Evolutionary conservation across 2,888 invertebrate species (phyloP).

Genomic region (Tipula confusa): DNA sequence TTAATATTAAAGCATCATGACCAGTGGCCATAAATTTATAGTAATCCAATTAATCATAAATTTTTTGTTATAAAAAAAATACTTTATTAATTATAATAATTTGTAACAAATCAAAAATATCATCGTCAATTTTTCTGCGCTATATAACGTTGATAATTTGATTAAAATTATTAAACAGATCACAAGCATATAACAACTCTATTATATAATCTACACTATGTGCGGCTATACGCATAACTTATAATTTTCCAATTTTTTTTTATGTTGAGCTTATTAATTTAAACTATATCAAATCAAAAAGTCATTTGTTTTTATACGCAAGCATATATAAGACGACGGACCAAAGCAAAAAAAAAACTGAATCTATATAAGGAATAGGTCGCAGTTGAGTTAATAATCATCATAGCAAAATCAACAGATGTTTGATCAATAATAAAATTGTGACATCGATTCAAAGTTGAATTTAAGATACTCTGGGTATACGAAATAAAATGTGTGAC

Average conservation of each 20-base stretch:
- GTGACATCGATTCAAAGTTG: neutral
- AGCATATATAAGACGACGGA: neutral
- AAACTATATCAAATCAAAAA: neutral
- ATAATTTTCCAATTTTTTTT: neutral
- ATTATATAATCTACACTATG: neutral
- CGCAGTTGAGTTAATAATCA: neutral
- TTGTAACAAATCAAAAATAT: no score
- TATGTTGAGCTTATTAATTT: neutral
- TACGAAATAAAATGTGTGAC: neutral
- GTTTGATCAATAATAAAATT: constrained; percentile 5
- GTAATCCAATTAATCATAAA: no score
- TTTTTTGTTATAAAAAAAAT: no score
- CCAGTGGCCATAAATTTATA: no score
- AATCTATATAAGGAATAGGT: neutral
- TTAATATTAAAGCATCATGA: no score
- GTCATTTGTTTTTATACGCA: neutral
- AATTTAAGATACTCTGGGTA: neutral
- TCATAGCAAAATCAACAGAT: neutral
- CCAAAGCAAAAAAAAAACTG: no score
- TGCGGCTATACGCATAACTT: neutral
- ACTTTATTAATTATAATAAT: no score
- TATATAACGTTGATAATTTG: neutral
- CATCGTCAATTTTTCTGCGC: no score
- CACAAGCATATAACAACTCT: neutral
- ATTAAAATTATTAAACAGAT: neutral